phyloP scores from a whole-genome alignment of 1,140 invertebrate genomes.

The Pseudobourletiella spinata region DNA sequence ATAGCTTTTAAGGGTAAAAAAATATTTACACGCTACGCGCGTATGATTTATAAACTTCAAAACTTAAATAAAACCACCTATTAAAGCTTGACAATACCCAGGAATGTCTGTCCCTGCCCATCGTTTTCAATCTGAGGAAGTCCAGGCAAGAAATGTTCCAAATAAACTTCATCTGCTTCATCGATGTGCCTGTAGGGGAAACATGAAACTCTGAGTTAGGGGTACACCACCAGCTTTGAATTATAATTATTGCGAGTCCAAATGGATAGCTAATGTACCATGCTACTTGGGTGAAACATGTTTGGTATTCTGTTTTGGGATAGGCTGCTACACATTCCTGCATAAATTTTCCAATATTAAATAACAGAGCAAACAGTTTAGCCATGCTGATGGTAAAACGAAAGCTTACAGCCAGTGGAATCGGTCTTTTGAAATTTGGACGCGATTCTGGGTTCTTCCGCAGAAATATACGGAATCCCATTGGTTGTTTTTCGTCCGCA shows the following conservation, averaged over 20 bases:
- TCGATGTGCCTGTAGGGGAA: constrained; percentile 27
- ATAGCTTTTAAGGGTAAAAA: no score
- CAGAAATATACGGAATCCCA: not conserved
- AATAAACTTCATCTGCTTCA: constrained; percentile 19
- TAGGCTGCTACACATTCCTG: constrained; percentile 28
- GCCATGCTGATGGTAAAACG: not conserved
- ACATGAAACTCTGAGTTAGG: no score
- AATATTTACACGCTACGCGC: no score
- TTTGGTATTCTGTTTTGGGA: constrained; percentile 22
- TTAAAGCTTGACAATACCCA: constrained; percentile 23
- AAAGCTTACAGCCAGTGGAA: not conserved
- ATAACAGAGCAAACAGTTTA: not conserved
- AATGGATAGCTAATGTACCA: no score
- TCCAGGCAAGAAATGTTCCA: constrained; percentile 27
- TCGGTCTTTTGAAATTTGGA: not conserved
- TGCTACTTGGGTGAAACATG: constrained; percentile 26
- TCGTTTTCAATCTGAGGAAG: constrained; percentile 27
- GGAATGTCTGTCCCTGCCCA: constrained; percentile 25
- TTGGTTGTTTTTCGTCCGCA: not conserved
- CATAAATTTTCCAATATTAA: constrained; percentile 18
- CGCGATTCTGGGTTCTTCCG: not conserved
- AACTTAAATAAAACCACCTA: no score
- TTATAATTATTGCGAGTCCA: no score
- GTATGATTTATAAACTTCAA: no score
- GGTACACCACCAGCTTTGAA: no score